Percentiles rank a stretch among this genome's conserved stretches.
Evolutionary conservation across 2,888 invertebrate genomes (phyloP).

Genomic region (Drymonia ruficornis): DNA sequence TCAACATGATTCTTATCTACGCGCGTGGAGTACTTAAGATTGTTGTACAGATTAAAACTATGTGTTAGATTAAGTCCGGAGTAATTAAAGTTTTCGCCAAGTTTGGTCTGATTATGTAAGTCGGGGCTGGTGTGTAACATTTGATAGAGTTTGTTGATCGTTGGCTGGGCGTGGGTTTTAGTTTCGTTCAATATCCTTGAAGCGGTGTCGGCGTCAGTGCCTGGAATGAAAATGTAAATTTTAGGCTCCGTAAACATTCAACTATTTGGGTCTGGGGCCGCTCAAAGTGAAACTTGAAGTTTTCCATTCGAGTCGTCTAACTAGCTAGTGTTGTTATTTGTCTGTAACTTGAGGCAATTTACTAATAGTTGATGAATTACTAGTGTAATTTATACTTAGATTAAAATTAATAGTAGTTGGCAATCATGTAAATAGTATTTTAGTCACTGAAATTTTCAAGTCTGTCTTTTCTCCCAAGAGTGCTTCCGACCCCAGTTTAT

Average conservation of each 20-base stretch:
- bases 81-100: slow-evolving; percentile 53
- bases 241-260: slow-evolving; percentile 32
- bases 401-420: no score
- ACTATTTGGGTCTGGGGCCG: slow-evolving; percentile 19
- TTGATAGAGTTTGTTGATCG: slow-evolving; percentile 73
- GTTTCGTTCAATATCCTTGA: slow-evolving; percentile 57
- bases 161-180: slow-evolving; percentile 57
- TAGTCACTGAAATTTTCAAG: not conserved
- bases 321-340: not conserved
- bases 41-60: slow-evolving; percentile 52
- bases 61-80: slow-evolving; percentile 52
- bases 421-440: no score
- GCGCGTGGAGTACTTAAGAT: slow-evolving; percentile 38
- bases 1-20: slow-evolving; percentile 39
- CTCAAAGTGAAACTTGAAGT: slow-evolving; percentile 18
- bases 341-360: not conserved
- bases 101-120: slow-evolving; percentile 57
- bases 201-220: slow-evolving; percentile 67
- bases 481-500: slow-evolving; percentile 14
- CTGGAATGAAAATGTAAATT: slow-evolving; percentile 56
- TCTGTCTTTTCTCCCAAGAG: slow-evolving; percentile 6
- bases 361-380: not conserved
- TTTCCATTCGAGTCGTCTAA: slow-evolving; percentile 7
- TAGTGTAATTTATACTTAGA: no score
- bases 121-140: slow-evolving; percentile 65